These are phyloP conservation scores for Hirtodrosophila trivittata DNA, from an alignment of 2,888 invertebrate species.

Conservation along the genomic window DNA sequence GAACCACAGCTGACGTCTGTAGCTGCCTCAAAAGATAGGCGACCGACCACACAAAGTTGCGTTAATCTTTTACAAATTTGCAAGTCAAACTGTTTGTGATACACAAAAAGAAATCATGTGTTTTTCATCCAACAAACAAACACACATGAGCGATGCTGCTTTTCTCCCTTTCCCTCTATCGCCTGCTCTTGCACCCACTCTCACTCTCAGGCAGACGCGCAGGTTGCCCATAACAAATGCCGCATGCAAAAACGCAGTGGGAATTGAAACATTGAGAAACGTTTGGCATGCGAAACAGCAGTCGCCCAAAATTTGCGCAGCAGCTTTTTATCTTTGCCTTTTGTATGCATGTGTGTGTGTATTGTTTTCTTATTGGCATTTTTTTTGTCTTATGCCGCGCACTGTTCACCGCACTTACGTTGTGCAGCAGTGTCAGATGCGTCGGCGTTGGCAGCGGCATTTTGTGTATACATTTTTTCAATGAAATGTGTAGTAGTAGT, in stretches of 20 bases:
- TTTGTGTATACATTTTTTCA: slow-evolving; percentile 64
- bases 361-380: slow-evolving; percentile 47
- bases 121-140: slow-evolving; percentile 71
- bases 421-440: slow-evolving; percentile 8
- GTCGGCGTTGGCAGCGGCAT: slow-evolving; percentile 47
- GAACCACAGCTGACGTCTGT: slow-evolving; percentile 43
- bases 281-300: slow-evolving; percentile 56
- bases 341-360: slow-evolving; percentile 31
- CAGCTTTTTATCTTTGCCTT: slow-evolving; percentile 65
- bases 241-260: slow-evolving; percentile 60
- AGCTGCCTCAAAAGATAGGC: background rate
- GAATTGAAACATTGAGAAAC: slow-evolving; percentile 52
- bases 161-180: slow-evolving; percentile 6
- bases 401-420: slow-evolving; percentile 6
- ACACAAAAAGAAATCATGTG: slow-evolving; percentile 72
- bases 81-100: slow-evolving; percentile 43
- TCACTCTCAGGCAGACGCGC: slow-evolving; percentile 47
- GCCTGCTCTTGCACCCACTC: slow-evolving; percentile 35
- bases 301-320: slow-evolving; percentile 80
- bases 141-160: slow-evolving; percentile 20
- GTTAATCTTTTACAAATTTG: slow-evolving; percentile 41
- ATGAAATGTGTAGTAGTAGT: slow-evolving; percentile 71
- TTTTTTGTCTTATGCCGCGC: slow-evolving; percentile 28
- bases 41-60: background rate
- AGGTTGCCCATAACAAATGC: slow-evolving; percentile 68